Conservation (phyloP, 1,140 invertebrate species). For the Cepaea nemoralis region DNA sequence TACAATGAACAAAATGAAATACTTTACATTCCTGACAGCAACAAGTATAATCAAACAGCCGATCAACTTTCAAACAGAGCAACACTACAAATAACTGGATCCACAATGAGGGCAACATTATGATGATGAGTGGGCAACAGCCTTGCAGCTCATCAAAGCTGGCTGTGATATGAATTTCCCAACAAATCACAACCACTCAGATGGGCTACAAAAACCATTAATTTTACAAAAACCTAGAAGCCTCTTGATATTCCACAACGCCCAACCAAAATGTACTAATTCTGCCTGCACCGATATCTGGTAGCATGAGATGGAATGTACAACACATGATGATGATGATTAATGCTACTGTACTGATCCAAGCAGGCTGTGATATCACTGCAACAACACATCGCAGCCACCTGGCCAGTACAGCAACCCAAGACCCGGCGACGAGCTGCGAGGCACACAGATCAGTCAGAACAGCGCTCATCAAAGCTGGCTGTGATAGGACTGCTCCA, state of each 20-base stretch:
- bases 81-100: too few relatives aligned
- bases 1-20: too few relatives aligned
- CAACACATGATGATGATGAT: not conserved
- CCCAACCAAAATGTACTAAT: not conserved
- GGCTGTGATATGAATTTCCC: conserved; percentile 65
- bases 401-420: conserved; percentile 55
- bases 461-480: conserved; percentile 59
- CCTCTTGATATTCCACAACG: too few relatives aligned
- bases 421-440: not conserved
- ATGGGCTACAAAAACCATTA: conserved; percentile 20
- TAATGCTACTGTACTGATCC: conserved; percentile 61
- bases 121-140: not conserved
- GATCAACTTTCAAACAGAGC: too few relatives aligned
- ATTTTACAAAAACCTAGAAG: too few relatives aligned
- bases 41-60: too few relatives aligned
- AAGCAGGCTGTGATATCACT: conserved; percentile 71
- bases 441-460: not conserved
- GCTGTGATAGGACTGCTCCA: conserved; percentile 54
- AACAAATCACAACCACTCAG: conserved; percentile 58
- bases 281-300: too few relatives aligned
- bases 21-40: too few relatives aligned
- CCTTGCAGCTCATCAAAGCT: conserved; percentile 60
- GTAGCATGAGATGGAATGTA: too few relatives aligned
- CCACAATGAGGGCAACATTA: too few relatives aligned
- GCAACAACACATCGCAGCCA: conserved; percentile 62